A percentile compares a stretch with the other conserved stretches of the same genome.
phyloP scores from a whole-genome alignment of 2,113 vertebrate species.

The Lagopus leucura region DNA sequence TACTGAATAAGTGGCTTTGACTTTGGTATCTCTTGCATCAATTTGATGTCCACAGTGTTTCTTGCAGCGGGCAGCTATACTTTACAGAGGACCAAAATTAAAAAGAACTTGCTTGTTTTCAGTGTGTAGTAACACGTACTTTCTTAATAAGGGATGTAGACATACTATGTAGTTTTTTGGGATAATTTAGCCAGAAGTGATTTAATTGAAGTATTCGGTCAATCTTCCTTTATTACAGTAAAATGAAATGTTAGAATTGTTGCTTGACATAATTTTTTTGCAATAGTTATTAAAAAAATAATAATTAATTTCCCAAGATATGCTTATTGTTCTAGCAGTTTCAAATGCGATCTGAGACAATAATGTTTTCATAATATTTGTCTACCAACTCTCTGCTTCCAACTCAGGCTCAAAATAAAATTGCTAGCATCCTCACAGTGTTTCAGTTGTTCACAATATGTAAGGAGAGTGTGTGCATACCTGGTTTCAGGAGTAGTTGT shows the following conservation, averaged over 20 bases:
- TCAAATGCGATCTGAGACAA: not conserved
- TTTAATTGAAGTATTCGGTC: not conserved
- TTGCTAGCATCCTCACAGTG: not conserved
- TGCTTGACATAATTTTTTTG: not conserved
- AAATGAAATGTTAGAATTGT: not conserved
- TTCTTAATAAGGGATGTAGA: not conserved
- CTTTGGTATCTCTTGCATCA: not conserved
- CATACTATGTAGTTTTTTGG: not conserved
- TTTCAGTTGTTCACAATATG: not conserved
- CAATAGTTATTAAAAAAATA: not conserved
- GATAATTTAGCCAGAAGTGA: not conserved
- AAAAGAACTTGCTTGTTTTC: not conserved
- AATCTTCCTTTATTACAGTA: not conserved
- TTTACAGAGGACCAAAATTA: not conserved
- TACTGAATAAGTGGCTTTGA: slow-evolving; percentile 58
- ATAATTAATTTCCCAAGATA: not conserved
- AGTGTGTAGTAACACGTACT: not conserved
- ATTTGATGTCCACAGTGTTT: not conserved
- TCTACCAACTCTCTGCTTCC: not conserved
- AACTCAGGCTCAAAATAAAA: not conserved
- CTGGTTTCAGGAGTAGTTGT: not conserved
- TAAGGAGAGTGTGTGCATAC: not conserved
- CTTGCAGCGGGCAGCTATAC: not conserved
- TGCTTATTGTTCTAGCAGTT: not conserved
- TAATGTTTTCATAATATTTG: not conserved